Evolutionary conservation across 2,888 invertebrate genomes (phyloP), one percentile per base, ranked within the genome.

Genomic region (Lithophane semibrunnea): DNA sequence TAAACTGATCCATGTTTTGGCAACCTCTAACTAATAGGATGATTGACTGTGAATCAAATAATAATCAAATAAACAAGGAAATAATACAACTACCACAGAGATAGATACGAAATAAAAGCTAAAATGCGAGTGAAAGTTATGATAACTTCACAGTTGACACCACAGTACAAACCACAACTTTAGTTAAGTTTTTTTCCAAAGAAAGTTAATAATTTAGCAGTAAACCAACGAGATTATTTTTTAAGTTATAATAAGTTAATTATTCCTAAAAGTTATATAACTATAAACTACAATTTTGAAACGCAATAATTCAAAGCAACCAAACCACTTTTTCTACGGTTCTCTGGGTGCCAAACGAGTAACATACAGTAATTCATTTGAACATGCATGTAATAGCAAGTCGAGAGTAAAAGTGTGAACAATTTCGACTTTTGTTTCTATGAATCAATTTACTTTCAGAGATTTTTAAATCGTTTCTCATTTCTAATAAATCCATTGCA

Each of bases 91-190:
- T n/a, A 4, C 52, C 24, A 21, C 29, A 67, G 21, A 69, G 24
- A 82, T n/a, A 75, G 47, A 70, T 29, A 81, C 44, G 16, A 69
- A 75, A 84, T 76, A 71, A 69, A 82, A 78, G 70, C 68, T 74
- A 60, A 84, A 84, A 77, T 77, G 66, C 44, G 12, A 86, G 88
- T 84, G 88, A 88, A 86, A 88, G 88, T 85, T 7, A 66, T 77
- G 64, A 75, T 68, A 75, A 68, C 61, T 61, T 75, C 66, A 72
- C 75, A 70, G 63, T 72, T 78, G 68, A 80, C 73, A 79, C 87
- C 82, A 70, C 79, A 73, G 58, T 64, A 69, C 49, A 63, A 66
- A 80, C 85, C 85, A 74, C 87, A 79, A 54, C 42, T 29, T n/a
- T 24, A 24, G 56, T n/a, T 24, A 24, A 24, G 56, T 42, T 67